Base-by-base conservation (phyloP, 2,113 vertebrate species). In the Chaetura pelagica region DNA sequence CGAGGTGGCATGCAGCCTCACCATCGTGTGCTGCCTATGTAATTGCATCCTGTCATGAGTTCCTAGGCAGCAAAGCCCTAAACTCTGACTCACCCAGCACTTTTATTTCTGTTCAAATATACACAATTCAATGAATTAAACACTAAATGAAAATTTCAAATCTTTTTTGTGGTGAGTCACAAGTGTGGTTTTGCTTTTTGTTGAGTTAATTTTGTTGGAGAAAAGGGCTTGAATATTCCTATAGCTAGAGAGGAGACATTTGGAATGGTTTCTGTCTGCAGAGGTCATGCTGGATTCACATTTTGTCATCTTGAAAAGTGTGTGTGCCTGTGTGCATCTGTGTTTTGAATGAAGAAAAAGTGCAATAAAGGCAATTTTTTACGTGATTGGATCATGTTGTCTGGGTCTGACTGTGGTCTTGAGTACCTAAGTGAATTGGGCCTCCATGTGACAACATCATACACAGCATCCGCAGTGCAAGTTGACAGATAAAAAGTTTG, bases 391-490 rank as follows among this genome's bases (percentile, higher is more conserved):
- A 5, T 80, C 27, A 5, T 27, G 17, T 35, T 64, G 23, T 55
- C 55, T 7, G 0, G 8, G 18, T 49, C 22, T 62, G 21, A 62
- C 44, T 75, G 52, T 91, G 15, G 20, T 68, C 48, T 63, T n/a
- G 46, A 55, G 66, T 42, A 52, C 48, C 12, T 17, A 15, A 35
- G 52, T 62, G 75, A 71, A 44, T 92, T 67, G 72, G 51, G 34
- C n/a, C 20, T 73, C 38, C 1, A 1, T 4, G 18, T 71, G 48
- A 48, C 29, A 15, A 23, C 26, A 5, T 12, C 0, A 0, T 71
- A 35, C 12, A 34, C 2, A 5, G 57, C n/a, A 81, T 67, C 29
- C 46, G 29, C 48, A 54, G 20, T 71, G 40, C 52, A 54, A 3
- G 0, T 91, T 40, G 27, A 29, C 1, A 0, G 51, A 11, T 52